Percentiles rank a stretch among this genome's conserved stretches.
These are phyloP conservation scores for Siniperca obscura DNA, from an alignment of 2,797 vertebrate species.

Conservation along the genomic window DNA sequence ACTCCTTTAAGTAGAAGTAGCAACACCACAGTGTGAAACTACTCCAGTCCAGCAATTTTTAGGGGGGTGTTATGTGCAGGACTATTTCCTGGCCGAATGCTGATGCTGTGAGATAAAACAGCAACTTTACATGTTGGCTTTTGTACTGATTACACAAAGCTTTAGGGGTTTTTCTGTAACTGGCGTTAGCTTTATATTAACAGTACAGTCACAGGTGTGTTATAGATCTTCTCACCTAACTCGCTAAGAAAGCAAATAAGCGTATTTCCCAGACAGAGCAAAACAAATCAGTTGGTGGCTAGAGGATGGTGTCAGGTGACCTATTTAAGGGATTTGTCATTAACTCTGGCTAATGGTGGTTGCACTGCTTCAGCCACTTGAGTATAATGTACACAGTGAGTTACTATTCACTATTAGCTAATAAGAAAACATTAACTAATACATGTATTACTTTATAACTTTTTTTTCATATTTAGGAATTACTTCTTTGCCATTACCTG, in stretches of 20 bases:
- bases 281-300: not conserved
- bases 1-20: no score
- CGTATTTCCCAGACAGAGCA: not conserved
- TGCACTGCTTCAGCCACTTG: not conserved
- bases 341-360: constrained; percentile 39
- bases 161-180: not conserved
- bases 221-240: not conserved
- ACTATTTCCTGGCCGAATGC: no score
- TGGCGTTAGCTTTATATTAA: not conserved
- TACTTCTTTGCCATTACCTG: constrained; percentile 39
- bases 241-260: not conserved
- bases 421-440: constrained; percentile 6
- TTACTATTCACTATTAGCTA: constrained; percentile 10
- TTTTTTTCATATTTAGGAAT: not conserved
- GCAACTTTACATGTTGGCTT: not conserved
- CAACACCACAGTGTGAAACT: no score
- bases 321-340: constrained; percentile 29
- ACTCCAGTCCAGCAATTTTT: no score
- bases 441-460: not conserved
- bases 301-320: constrained; percentile 6
- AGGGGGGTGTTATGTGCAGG: no score
- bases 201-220: not conserved
- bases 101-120: no score
- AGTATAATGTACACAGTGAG: not conserved
- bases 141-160: no score